Base-by-base conservation (phyloP, 2,797 vertebrate species). In the Zenarchopterus dispar region DNA sequence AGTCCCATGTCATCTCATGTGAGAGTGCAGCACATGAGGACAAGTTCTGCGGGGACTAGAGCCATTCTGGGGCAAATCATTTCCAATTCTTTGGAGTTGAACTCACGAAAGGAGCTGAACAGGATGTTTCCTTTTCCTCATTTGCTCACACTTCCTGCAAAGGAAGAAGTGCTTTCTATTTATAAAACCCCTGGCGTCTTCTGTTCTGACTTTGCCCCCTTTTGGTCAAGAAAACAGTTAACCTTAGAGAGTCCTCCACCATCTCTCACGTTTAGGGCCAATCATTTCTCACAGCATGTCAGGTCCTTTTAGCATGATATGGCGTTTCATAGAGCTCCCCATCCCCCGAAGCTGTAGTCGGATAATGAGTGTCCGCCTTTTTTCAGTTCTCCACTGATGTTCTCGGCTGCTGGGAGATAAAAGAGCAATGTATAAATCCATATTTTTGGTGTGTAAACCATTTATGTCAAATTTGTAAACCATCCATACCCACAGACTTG, bases 41-140 rank as follows among this genome's bases (percentile, higher is more conserved):
- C 15, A 49, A 49, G 52, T 58, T 64, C 39, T 71, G 62, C 39
- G 19, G 50, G 51, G 31, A 65, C 22, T 13, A 21, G 52, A 11
- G 51, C 54, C 60, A 39, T 64, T 72, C 51, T 50, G 9, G n/a
- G 65, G 45, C 24, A 49, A 65, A 53, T 64, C 75, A 24, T 77
- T 78, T 58, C 31, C 52, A 61, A 26, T 63, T 56, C 61, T 44
- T 62, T 28, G 15, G 63, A 39, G 56, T 64, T 78, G 59, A 28
- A 31, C 44, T 68, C 19, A 5, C 33, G 11, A 47, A 31, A 28
- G n/a, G 57, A 70, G 33, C 58, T 7, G 52, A 61, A 77, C 62
- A 72, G 77, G 82, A 78, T 81, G 79, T 67, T 67, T 50, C 42
- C 31, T 60, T 60, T 65, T 61, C 54, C 57, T 79, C 57, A 31